Percentiles rank a stretch among this genome's conserved stretches.
Conservation (phyloP, 2,797 vertebrate species). For the Peromyscus eremicus region DNA sequence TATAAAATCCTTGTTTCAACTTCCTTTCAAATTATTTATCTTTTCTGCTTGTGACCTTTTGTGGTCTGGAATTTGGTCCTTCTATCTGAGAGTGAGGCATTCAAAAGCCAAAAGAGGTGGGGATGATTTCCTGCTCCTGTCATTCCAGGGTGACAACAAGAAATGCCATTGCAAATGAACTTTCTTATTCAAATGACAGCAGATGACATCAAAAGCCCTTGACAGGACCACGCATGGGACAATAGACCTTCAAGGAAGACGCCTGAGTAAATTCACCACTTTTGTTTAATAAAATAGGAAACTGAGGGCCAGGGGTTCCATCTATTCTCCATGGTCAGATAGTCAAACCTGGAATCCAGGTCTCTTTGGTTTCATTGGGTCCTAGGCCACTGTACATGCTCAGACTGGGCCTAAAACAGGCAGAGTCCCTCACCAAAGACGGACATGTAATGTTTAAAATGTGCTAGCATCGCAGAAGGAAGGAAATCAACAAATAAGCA, state of each 20-base stretch:
- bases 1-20: background rate
- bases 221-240: background rate
- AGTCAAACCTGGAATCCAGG: background rate
- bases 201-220: background rate
- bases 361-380: background rate
- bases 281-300: conserved; percentile 30
- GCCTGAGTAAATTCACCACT: conserved; percentile 29
- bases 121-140: background rate
- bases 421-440: background rate
- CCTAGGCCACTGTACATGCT: background rate
- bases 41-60: background rate
- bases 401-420: background rate
- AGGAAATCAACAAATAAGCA: background rate
- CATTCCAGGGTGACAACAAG: conserved; percentile 40
- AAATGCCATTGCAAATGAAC: conserved; percentile 35
- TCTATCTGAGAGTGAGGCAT: background rate
- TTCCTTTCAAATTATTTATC: conserved; percentile 20
- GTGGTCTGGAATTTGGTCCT: background rate
- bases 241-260: conserved; percentile 31
- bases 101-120: background rate
- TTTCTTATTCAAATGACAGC: conserved; percentile 21
- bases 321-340: conserved; percentile 6
- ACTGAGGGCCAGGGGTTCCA: background rate
- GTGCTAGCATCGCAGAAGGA: background rate
- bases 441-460: background rate